Evolutionary conservation across 1,140 invertebrate genomes (phyloP), one percentile per base, ranked within the genome.

Genomic region (Hesperophylax magnus): DNA sequence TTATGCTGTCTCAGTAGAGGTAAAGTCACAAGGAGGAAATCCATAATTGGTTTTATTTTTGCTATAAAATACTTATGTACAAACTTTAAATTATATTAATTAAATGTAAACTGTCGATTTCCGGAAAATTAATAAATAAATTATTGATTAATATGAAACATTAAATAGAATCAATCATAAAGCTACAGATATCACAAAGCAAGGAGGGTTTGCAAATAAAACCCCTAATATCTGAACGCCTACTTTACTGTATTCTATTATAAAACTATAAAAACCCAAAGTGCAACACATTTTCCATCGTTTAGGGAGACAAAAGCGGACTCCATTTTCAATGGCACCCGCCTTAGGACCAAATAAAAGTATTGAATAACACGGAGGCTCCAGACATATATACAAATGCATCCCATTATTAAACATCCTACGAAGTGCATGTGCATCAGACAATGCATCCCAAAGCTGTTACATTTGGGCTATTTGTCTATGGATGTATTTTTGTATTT

Each of bases 321-420:
- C 39, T 72, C 47, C n/a, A 24, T 72, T 72, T 52, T 18, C 18
- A 17, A 27, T 18, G 39, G 34, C 18, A 72, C 39, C 69, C 69
- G 34, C 69, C 69, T 53, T 47, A n/a, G 18, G 31, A 22, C 69
- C 69, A 20, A 22, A 72, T 72, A 72, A 72, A 72, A 72, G 69
- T 72, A 72, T 72, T 72, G 47, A 53, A 72, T 72, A 72, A 20
- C 69, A 72, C 69, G 47, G 8, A 67, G 20, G 39, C 39, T 47
- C 58, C 24, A 61, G 58, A 14, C 69, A 14, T 72, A 72, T 72
- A 53, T 72, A 72, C 69, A 72, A 47, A 72, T 27, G 69, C 69
- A 52, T 72, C 69, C 69, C 52, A 47, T 47, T 72, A 53, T 72
- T 22, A 67, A 22, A 52, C 11, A 15, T 52, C 7, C 24, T 52